Evolutionary conservation across 2,888 invertebrate species (phyloP), one percentile per base, ranked within the genome.

Genomic region (Coremacera marginata): DNA sequence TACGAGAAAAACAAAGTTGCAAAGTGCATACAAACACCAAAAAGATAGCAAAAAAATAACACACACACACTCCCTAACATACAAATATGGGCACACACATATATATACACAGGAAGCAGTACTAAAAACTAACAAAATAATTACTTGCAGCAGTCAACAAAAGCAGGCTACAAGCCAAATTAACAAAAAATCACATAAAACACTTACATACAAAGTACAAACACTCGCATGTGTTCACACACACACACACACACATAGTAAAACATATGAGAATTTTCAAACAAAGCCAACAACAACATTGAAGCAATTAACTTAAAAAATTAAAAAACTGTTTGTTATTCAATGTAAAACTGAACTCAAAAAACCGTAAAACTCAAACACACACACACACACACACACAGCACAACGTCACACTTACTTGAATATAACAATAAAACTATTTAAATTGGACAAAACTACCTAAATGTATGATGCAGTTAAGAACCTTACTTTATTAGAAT

Each of bases 301-400:
- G 16, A 11, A 19, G 27, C 22, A 27, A 31, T 60, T 8, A 27
- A 57, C 9, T 57, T 11, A 22, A 27, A 60, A 60, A 27, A 55
- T 55, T 22, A 5, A 19, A 19, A 55, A 55, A 14, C 5, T 55
- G n/a, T 57, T 57, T 19, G 4, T 19, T 22, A 52, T 52, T 31
- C 27, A 22, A 16, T 22, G 62, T 62, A n/a, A 27, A 63, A 34
- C n/a, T 9, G n/a, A 11, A 49, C 2, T 8, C 3, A 27, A 68
- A 19, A 65, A 65, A 31, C 31, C 37, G n/a, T 2, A 25, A 25
- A 60, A 60, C n/a, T 22, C 22, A 19, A 22, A 14, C n/a, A n/a
- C 51, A 68, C 4, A 27, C 68, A 71, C 70, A 70, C 31, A 34
- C 9, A 27, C 52, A 70, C 55, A 55, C n/a, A n/a, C n/a, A n/a